Percentiles rank a stretch among this genome's conserved stretches.
These are phyloP conservation scores for Hypanus sabinus DNA, from an alignment of 2,113 vertebrate species.

Conservation along the genomic window DNA sequence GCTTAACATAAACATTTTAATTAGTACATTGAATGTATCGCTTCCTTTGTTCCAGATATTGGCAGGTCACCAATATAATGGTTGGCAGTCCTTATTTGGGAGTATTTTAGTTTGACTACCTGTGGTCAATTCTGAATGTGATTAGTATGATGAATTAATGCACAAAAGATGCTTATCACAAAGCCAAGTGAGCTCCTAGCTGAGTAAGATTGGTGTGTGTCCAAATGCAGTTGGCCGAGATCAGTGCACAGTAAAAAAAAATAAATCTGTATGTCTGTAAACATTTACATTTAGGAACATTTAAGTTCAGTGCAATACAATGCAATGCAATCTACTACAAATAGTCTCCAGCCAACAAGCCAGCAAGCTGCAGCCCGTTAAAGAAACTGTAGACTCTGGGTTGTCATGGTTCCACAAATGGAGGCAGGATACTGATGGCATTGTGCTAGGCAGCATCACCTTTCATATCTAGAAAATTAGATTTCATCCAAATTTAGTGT, in stretches of 20 bases:
- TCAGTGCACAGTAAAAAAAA: not conserved
- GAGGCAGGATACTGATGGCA: too few species aligned
- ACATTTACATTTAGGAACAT: too few species aligned
- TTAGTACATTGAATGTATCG: not conserved
- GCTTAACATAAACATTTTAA: not conserved
- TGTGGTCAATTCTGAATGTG: not conserved
- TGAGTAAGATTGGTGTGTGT: not conserved
- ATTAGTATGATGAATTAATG: not conserved
- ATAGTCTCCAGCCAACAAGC: not conserved
- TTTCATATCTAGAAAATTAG: too few species aligned
- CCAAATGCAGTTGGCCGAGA: not conserved
- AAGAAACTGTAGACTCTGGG: not conserved
- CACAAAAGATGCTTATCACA: not conserved
- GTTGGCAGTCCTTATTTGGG: not conserved
- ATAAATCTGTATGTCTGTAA: not conserved
- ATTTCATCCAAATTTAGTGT: too few species aligned
- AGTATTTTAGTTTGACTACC: not conserved
- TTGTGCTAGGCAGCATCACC: too few species aligned
- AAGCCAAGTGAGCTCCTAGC: not conserved
- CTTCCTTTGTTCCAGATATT: not conserved
- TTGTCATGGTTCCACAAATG: too few species aligned
- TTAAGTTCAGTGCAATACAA: not conserved
- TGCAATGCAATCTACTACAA: not conserved
- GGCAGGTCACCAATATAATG: not conserved
- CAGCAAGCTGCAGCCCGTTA: not conserved